phyloP scores from a whole-genome alignment of 1,140 invertebrate genomes.

The Brachionus sp. region DNA sequence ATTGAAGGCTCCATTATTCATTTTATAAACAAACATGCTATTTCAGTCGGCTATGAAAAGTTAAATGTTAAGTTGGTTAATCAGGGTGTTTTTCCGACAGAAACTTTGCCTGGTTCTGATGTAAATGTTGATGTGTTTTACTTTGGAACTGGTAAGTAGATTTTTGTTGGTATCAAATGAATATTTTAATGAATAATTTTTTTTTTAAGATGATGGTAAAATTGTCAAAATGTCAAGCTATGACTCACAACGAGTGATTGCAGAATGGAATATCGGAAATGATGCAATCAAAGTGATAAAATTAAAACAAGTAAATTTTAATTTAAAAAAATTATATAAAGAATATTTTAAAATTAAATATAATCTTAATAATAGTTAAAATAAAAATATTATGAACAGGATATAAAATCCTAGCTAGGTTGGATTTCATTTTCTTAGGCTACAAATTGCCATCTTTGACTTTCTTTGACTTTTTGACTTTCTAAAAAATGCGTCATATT shows the following conservation, averaged over 20 bases:
- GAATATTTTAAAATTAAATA: no score
- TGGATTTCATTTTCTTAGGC: no score
- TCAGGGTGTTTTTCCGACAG: background rate
- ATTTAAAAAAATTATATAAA: background rate
- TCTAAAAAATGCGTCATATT: no score
- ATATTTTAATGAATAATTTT: no score
- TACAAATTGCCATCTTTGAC: no score
- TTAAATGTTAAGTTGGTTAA: background rate
- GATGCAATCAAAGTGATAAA: background rate
- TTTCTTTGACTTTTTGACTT: no score
- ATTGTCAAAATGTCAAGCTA: background rate
- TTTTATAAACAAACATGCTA: slow-evolving; percentile 5
- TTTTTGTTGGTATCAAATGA: background rate
- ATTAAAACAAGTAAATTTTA: slow-evolving; percentile 6
- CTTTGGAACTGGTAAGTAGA: slow-evolving; percentile 5
- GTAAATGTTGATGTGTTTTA: background rate
- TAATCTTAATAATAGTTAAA: no score
- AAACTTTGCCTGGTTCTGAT: background rate
- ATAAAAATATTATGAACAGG: no score
- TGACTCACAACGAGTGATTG: background rate
- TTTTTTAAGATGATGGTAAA: slow-evolving; percentile 23
- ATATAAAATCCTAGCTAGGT: no score
- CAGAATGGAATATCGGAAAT: background rate
- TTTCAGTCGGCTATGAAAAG: background rate
- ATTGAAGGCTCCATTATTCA: slow-evolving; percentile 33